These are phyloP conservation scores for Sitta carolinensis DNA, from an alignment of 2,797 vertebrate genomes.

Conservation along the genomic window DNA sequence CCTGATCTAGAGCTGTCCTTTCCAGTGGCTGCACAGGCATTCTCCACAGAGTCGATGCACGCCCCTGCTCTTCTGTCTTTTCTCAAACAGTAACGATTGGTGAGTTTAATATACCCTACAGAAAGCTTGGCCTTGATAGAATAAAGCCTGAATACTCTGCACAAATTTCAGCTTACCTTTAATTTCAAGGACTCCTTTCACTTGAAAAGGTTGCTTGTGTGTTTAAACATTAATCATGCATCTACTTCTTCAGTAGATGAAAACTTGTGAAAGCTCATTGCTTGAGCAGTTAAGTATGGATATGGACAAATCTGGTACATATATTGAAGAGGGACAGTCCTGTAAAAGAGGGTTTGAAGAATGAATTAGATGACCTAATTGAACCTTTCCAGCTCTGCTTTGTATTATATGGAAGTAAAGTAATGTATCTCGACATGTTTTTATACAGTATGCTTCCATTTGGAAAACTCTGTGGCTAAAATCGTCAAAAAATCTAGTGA, in stretches of 20 bases:
- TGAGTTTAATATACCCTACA: neutral
- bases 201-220: neutral
- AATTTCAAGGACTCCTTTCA: constrained; percentile 21
- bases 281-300: neutral
- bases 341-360: neutral
- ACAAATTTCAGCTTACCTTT: neutral
- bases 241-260: neutral
- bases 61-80: neutral
- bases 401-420: neutral
- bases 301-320: neutral
- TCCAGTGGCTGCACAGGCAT: rapidly evolving
- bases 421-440: neutral
- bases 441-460: neutral
- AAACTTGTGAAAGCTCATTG: constrained; percentile 22
- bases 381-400: constrained; percentile 6
- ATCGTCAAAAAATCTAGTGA: neutral
- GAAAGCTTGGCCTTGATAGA: neutral
- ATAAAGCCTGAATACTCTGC: neutral
- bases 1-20: neutral
- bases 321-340: constrained; percentile 1
- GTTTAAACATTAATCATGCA: neutral
- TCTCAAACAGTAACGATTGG: neutral
- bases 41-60: rapidly evolving
- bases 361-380: neutral
- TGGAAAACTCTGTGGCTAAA: neutral